Evolutionary conservation across 2,113 vertebrate species (phyloP).

Genomic region (Cyprinodon brontotheroides): DNA sequence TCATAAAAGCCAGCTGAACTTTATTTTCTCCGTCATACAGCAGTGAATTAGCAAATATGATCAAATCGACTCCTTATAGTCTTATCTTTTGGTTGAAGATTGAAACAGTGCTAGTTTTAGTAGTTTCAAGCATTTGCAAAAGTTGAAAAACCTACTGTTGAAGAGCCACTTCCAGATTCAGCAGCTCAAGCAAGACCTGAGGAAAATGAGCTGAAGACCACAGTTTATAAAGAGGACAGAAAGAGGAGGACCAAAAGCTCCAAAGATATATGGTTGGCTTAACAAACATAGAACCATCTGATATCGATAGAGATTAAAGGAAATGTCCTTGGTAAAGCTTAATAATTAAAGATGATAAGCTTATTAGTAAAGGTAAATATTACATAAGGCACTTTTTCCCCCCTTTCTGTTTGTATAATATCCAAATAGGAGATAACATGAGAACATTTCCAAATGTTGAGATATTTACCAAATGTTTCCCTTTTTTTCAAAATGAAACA

Average conservation of each 20-base stretch:
- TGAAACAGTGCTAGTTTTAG: conserved; percentile 1
- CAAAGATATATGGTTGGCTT: background rate
- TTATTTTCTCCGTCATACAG: background rate
- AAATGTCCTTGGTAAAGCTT: conserved; percentile 4
- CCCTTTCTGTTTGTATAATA: too few species aligned
- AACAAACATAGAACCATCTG: background rate
- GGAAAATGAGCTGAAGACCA: background rate
- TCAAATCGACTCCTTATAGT: too few species aligned
- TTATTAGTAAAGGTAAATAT: too few species aligned
- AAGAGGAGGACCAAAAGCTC: accelerated
- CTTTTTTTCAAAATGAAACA: too few species aligned
- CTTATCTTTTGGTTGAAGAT: too few species aligned
- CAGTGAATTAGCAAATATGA: background rate
- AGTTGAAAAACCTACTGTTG: background rate
- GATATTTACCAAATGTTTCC: too few species aligned
- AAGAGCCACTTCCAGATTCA: background rate
- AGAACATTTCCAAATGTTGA: too few species aligned
- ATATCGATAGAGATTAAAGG: background rate
- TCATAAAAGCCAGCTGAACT: background rate
- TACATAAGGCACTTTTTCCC: too few species aligned
- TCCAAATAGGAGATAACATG: too few species aligned
- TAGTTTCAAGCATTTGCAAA: background rate
- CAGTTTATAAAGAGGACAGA: background rate
- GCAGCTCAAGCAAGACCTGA: background rate
- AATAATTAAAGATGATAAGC: too few species aligned